phyloP scores from a whole-genome alignment of 2,113 vertebrate genomes.

The Halcyon malimbica region DNA sequence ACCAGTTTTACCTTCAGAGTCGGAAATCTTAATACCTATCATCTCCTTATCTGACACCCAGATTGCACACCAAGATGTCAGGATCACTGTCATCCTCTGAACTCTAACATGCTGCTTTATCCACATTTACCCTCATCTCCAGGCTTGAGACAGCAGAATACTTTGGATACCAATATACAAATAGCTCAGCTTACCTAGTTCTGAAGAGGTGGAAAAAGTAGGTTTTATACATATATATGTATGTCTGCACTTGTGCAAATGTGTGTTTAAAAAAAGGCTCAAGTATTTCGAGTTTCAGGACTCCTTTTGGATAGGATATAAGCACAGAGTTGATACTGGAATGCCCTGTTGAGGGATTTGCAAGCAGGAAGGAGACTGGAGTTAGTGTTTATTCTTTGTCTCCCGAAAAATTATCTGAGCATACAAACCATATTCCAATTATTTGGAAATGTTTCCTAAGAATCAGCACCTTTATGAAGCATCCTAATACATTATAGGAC shows the following conservation, averaged over 20 bases:
- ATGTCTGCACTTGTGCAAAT: accelerated
- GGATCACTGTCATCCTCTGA: background rate
- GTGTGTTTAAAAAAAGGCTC: background rate
- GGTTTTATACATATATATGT: background rate
- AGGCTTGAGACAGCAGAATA: background rate
- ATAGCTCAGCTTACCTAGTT: background rate
- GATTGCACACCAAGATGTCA: background rate
- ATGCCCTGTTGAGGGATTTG: background rate
- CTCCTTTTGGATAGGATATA: background rate
- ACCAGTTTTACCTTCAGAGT: background rate
- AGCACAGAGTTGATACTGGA: background rate
- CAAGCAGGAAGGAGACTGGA: background rate
- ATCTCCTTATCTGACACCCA: background rate
- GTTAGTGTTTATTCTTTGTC: background rate
- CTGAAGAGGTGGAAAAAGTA: background rate
- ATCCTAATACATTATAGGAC: background rate
- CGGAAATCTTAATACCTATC: background rate
- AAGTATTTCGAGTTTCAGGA: background rate
- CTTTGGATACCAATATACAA: background rate
- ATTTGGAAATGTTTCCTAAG: background rate
- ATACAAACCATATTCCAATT: background rate
- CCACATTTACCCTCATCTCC: background rate
- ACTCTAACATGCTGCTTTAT: background rate
- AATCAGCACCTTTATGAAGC: background rate
- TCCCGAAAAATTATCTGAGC: background rate